Evolutionary conservation across 2,113 vertebrate genomes (phyloP), one percentile per base, ranked within the genome.

Genomic region (Istiophorus platypterus): DNA sequence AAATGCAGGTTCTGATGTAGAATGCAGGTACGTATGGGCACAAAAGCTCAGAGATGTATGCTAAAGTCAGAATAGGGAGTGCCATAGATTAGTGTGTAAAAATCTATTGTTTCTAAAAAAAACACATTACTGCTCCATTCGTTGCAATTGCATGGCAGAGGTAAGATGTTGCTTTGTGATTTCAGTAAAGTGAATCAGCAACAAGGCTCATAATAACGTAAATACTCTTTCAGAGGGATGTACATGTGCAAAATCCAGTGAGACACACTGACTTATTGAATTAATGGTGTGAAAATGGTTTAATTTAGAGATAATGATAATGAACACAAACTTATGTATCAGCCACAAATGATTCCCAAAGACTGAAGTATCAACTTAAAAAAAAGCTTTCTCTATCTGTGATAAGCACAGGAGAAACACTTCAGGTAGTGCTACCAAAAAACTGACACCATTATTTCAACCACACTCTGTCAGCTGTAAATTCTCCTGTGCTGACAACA

Each of bases 391-490:
- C 7, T 61, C 26, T 31, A 12, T 12, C n/a, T 26, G 8, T 56
- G 20, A 47, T 22, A 9, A 29, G n/a, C 34, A 66, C n/a, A 68
- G 24, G 31, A 65, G 17, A 58, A 77, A 62, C 14, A 49, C 42
- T 47, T 72, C n/a, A 68, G 31, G 31, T 49, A 45, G 27, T 27
- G 31, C 34, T n/a, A 34, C 62, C 24, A 71, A 66, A 54, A 18
- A 4, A 49, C 27, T 51, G 12, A 71, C 58, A 62, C 10, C 49
- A 65, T 65, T 52, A 20, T 56, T 76, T 47, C 47, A 59, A 31
- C 8, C 34, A 80, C 24, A 39, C 59, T 58, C 71, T 67, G 52
- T 24, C 57, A 74, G 63, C 14, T 58, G 52, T 34, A 54, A 24
- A 39, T 41, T 0, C 3, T 57, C 41, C 22, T n/a, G 15, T 63